Evolutionary conservation across 2,113 vertebrate genomes (phyloP), one percentile per base, ranked within the genome.

Genomic region (Mormyrus lacerda): DNA sequence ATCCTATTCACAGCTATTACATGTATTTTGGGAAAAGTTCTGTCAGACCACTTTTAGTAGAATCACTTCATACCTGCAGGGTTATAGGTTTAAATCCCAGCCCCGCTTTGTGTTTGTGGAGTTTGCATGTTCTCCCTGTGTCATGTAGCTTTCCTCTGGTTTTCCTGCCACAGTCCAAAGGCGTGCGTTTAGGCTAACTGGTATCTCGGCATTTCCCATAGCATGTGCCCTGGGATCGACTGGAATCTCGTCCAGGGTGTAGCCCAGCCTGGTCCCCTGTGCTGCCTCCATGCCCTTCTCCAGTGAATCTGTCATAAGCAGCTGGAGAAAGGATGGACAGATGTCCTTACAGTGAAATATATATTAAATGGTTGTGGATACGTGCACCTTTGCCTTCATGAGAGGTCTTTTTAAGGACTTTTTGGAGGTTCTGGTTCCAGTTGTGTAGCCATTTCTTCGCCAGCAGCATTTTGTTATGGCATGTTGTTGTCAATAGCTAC

Each of bases 381-480:
- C 8, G n/a, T 65, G 58, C n/a, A 65, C 58, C n/a, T 65, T 27
- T 3, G 58, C 2, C 24, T 65, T 65, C 11, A 21, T 65, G 7
- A 61, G 58, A n/a, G 24, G 3, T 10, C 58, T 27, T 65, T 65
- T 65, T 27, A 65, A 65, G n/a, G 24, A 65, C 42, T 45, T 83
- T 24, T 24, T 15, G 17, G 21, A 42, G 44, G 7, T 45, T 45
- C 17, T 45, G 39, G n/a, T 83, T 44, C 24, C 6, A 24, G 42
- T 31, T 69, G 65, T 76, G 69, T 92, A 93, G 89, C 92, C 89
- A 93, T 92, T 88, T 91, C 91, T 88, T 88, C 69, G 47, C 91
- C 95, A 95, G 96, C 94, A 94, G 95, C 93, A 91, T 91, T 91
- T 94, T 95, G 2, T 96, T 92, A 94, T 93, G 92, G 93, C 94